Evolutionary conservation across 2,888 invertebrate species (phyloP).

Genomic region (Leucania comma): DNA sequence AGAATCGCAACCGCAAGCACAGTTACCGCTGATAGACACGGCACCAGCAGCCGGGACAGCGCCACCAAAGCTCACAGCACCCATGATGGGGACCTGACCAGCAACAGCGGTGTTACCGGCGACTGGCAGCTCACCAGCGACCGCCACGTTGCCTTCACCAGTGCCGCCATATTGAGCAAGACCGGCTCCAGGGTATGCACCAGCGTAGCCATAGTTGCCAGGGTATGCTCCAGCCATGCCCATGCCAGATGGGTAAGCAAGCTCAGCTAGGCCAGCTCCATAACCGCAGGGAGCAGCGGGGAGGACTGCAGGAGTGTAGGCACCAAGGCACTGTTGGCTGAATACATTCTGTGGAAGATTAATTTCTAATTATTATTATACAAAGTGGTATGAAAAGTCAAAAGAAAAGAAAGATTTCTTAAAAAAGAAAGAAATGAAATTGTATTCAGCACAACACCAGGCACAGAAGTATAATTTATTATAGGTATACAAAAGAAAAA

Average conservation of each 20-base stretch:
- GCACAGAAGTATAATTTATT: no score
- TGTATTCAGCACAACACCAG: no score
- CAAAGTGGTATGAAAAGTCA: background rate
- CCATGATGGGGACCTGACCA: slow-evolving; percentile 74
- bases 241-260: slow-evolving; percentile 25
- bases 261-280: slow-evolving; percentile 26
- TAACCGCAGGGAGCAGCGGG: slow-evolving; percentile 23
- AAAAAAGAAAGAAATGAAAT: no score
- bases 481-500: no score
- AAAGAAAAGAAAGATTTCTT: no score
- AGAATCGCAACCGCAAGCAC: slow-evolving; percentile 62
- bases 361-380: background rate
- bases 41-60: slow-evolving; percentile 72
- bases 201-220: background rate
- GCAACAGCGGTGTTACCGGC: slow-evolving; percentile 69
- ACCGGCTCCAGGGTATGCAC: background rate
- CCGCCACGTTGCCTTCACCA: slow-evolving; percentile 70
- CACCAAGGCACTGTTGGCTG: slow-evolving; percentile 16
- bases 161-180: slow-evolving; percentile 60
- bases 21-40: slow-evolving; percentile 74
- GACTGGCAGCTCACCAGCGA: slow-evolving; percentile 72
- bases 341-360: slow-evolving; percentile 36
- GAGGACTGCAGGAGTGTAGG: slow-evolving; percentile 31
- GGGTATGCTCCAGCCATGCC: slow-evolving; percentile 21
- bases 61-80: slow-evolving; percentile 75